Conservation (phyloP, 2,888 invertebrate genomes). For the Sarcophaga carnaria region DNA sequence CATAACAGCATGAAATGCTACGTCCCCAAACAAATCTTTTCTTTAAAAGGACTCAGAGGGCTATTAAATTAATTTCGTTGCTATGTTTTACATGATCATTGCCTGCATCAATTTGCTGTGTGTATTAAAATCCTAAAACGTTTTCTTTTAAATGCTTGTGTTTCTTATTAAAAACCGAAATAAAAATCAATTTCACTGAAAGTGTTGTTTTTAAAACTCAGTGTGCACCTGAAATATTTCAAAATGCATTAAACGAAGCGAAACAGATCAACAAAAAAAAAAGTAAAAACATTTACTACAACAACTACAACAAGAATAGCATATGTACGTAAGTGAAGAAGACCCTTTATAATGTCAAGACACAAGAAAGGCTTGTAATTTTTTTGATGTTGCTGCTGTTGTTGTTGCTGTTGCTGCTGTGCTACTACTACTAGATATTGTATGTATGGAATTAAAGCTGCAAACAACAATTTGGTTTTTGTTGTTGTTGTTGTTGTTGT, state of each 20-base stretch:
- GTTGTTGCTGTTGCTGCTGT: not conserved
- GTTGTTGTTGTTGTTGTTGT: constrained; percentile 12
- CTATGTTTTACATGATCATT: not conserved
- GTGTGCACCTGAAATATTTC: constrained; percentile 16
- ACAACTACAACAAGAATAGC: not conserved
- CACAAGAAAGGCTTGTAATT: constrained; percentile 6
- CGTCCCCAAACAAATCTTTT: no score
- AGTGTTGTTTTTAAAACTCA: not conserved
- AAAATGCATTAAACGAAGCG: constrained; percentile 32
- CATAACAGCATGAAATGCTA: no score
- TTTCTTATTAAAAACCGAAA: not conserved
- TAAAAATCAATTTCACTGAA: not conserved
- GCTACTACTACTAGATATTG: not conserved
- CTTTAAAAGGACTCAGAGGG: no score
- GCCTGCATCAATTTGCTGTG: not conserved
- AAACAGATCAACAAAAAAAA: constrained; percentile 23
- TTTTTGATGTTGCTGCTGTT: not conserved
- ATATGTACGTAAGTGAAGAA: not conserved
- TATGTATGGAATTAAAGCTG: not conserved
- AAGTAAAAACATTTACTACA: constrained; percentile 6
- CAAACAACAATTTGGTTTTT: constrained; percentile 22
- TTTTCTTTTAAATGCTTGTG: not conserved
- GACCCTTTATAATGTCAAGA: constrained; percentile 42
- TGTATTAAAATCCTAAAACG: not conserved
- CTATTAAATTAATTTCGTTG: not conserved